A percentile compares a stretch with the other conserved stretches of the same genome.
These are phyloP conservation scores for Eunapius fragilis DNA, from an alignment of 37 sponge, comb jelly and placozoan species.

Conservation along the genomic window DNA sequence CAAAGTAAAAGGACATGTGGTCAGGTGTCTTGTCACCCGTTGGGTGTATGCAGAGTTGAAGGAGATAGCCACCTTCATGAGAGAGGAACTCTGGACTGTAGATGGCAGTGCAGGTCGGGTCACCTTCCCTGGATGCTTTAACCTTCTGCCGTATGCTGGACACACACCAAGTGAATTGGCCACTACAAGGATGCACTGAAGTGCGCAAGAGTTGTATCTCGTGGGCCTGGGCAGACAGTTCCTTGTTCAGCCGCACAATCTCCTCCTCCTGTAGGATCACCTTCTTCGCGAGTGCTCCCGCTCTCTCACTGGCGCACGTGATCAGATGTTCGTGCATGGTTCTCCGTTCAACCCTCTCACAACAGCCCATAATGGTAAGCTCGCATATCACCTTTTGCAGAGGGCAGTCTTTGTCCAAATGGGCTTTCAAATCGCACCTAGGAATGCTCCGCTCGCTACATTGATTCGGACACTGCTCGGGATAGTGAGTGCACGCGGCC, in stretches of 20 bases:
- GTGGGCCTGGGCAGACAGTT: constrained; percentile 9
- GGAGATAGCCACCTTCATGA: constrained; percentile 70
- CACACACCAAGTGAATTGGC: constrained; percentile 74
- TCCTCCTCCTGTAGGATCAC: constrained; percentile 47
- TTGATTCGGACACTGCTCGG: background rate
- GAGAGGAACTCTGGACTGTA: constrained; percentile 77
- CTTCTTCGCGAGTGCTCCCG: constrained; percentile 3
- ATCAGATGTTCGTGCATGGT: constrained; percentile 27
- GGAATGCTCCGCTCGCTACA: constrained; percentile 2
- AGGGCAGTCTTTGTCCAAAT: constrained; percentile 13
- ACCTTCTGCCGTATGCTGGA: constrained; percentile 55
- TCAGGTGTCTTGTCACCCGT: constrained; percentile 68
- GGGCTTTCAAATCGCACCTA: constrained; percentile 5
- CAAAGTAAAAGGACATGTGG: constrained; percentile 70
- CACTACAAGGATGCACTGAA: constrained; percentile 42
- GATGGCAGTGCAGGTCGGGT: constrained; percentile 17
- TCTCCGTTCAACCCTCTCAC: constrained; percentile 26
- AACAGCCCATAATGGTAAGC: constrained; percentile 48
- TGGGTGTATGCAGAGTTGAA: constrained; percentile 72
- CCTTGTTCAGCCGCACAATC: constrained; percentile 31
- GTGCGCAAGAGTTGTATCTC: background rate
- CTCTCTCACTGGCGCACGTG: constrained; percentile 30
- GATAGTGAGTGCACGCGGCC: background rate
- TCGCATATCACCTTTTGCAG: constrained; percentile 40
- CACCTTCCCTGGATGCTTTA: constrained; percentile 17